Percentiles rank a stretch among this genome's conserved stretches.
phyloP scores from a whole-genome alignment of 2,797 vertebrate genomes.

The Crocidura indochinensis region DNA sequence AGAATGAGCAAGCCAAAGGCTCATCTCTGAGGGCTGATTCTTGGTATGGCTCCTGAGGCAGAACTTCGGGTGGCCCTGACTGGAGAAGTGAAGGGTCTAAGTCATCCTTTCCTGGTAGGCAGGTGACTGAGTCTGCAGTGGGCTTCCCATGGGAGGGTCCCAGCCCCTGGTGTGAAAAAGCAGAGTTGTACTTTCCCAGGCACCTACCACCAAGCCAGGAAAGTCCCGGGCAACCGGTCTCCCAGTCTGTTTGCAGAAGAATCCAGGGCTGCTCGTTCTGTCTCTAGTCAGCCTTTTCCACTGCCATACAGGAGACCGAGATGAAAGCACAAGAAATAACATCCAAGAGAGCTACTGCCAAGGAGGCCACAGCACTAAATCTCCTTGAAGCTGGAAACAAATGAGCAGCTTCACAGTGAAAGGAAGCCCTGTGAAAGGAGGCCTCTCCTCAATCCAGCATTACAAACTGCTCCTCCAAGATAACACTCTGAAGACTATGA shows the following conservation, averaged over 20 bases:
- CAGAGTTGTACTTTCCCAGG: constrained; percentile 37
- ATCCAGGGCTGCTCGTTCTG: constrained; percentile 69
- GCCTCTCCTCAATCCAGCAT: constrained; percentile 78
- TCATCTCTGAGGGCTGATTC: neutral
- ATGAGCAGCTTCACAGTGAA: constrained; percentile 88
- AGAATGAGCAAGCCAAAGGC: neutral
- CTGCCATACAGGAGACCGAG: constrained; percentile 73
- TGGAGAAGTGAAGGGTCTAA: neutral
- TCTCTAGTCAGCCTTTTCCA: constrained; percentile 75
- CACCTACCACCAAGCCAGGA: constrained; percentile 67
- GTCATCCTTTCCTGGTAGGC: constrained; percentile 10
- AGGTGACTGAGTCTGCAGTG: constrained; percentile 44
- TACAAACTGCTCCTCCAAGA: constrained; percentile 81
- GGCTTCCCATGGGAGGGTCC: constrained; percentile 57
- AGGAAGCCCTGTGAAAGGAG: constrained; percentile 79
- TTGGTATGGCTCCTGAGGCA: neutral
- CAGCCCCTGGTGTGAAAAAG: constrained; percentile 62
- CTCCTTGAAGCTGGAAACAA: constrained; percentile 89
- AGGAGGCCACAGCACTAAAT: constrained; percentile 86
- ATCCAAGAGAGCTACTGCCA: constrained; percentile 80
- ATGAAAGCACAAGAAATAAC: constrained; percentile 86
- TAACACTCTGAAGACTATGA: constrained; percentile 80
- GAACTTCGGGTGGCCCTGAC: neutral
- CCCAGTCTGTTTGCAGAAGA: constrained; percentile 42
- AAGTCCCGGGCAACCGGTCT: constrained; percentile 58